A percentile compares a stretch with the other conserved stretches of the same genome.
These are phyloP conservation scores for Argyra leucocephala DNA, from an alignment of 2,888 invertebrate genomes.

Conservation along the genomic window DNA sequence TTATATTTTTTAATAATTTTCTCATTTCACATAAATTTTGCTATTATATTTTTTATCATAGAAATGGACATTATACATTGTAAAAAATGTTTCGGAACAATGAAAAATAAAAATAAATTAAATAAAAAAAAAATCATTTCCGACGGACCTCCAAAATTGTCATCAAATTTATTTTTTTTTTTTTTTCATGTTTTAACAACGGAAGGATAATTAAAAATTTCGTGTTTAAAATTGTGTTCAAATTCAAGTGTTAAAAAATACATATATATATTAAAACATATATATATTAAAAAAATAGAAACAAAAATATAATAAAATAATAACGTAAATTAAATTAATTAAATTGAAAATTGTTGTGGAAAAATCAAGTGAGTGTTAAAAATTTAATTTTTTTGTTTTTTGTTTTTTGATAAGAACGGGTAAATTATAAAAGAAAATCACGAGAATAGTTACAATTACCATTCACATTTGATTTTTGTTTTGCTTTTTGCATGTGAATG, in stretches of 20 bases:
- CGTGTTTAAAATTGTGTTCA: not conserved
- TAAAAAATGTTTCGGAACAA: too few species aligned
- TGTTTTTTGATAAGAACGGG: too few species aligned
- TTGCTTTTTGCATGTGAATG: too few species aligned
- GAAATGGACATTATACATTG: not conserved
- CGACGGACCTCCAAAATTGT: not conserved
- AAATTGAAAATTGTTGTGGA: too few species aligned
- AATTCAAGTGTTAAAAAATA: not conserved
- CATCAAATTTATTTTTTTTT: too few species aligned
- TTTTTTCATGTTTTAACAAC: not conserved
- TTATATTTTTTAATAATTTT: not conserved
- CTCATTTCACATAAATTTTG: not conserved
- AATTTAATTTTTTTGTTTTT: too few species aligned
- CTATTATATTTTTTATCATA: not conserved
- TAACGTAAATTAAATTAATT: too few species aligned
- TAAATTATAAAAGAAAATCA: too few species aligned
- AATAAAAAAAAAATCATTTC: not conserved
- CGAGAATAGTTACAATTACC: too few species aligned
- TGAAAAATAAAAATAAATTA: not conserved
- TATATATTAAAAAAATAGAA: not conserved
- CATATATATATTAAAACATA: not conserved
- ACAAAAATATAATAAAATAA: not conserved
- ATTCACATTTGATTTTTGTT: too few species aligned
- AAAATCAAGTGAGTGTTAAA: not conserved
- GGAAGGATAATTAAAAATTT: not conserved